Percentiles rank a stretch among this genome's conserved stretches.
These are phyloP conservation scores for Morpho deidamia DNA, from an alignment of 2,888 invertebrate genomes.

Conservation along the genomic window DNA sequence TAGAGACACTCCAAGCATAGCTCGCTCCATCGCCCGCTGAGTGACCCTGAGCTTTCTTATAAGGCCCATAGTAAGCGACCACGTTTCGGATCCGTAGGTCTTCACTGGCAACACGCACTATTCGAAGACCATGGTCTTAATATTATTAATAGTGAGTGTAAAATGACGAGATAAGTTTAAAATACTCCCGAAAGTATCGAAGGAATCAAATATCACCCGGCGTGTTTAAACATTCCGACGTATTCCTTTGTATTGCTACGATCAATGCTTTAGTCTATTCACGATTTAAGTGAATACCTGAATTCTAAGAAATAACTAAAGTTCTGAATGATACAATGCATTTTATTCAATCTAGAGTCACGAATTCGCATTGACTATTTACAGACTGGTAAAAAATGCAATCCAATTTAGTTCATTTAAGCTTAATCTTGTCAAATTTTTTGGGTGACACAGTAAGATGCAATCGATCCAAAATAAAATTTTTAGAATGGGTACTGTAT, in stretches of 20 bases:
- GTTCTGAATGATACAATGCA: background rate
- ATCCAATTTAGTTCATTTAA: background rate
- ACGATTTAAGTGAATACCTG: background rate
- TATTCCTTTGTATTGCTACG: background rate
- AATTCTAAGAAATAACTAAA: slow-evolving; percentile 1
- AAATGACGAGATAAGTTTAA: too few relatives aligned
- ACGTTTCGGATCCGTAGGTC: too few relatives aligned
- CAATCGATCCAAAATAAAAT: background rate
- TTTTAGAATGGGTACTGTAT: too few relatives aligned
- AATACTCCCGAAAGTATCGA: too few relatives aligned
- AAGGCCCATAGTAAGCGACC: too few relatives aligned
- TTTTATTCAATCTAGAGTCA: slow-evolving; percentile 1
- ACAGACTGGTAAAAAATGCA: background rate
- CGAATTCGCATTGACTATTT: slow-evolving; percentile 5
- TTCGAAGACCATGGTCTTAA: background rate
- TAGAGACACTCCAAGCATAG: too few relatives aligned
- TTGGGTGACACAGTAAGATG: background rate
- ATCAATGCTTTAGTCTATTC: background rate
- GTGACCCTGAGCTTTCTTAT: too few relatives aligned
- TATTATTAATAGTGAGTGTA: too few relatives aligned
- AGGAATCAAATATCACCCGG: too few relatives aligned
- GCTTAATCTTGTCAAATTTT: background rate
- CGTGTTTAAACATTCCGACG: background rate
- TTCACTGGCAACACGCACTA: background rate
- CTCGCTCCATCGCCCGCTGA: too few relatives aligned